phyloP scores from a whole-genome alignment of 1,140 invertebrate species.

The Formica exsecta region DNA sequence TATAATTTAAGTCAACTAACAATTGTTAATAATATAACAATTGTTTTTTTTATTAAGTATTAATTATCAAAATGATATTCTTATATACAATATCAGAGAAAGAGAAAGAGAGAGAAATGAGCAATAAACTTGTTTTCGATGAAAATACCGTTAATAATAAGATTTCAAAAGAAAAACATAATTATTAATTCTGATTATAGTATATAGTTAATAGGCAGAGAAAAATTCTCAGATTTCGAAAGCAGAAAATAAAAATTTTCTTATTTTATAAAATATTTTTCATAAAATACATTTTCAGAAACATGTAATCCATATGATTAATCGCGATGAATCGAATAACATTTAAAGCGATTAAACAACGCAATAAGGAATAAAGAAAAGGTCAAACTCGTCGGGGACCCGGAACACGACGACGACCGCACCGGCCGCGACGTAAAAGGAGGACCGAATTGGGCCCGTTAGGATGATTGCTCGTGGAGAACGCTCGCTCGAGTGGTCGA shows the following conservation, averaged over 20 bases:
- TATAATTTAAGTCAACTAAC: background rate
- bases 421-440: slow-evolving; percentile 51
- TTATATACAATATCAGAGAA: background rate
- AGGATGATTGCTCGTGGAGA: slow-evolving; percentile 56
- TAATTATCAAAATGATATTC: background rate
- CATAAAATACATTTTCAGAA: background rate
- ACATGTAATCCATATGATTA: background rate
- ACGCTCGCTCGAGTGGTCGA: slow-evolving; percentile 58
- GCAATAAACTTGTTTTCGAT: slow-evolving; percentile 3
- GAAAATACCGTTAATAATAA: background rate
- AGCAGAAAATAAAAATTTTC: background rate
- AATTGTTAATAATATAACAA: background rate
- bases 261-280: slow-evolving; percentile 8
- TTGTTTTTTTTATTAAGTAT: background rate
- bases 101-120: background rate
- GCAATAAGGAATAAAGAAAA: slow-evolving; percentile 43
- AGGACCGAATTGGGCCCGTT: slow-evolving; percentile 66
- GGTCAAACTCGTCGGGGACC: slow-evolving; percentile 42
- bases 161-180: background rate
- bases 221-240: background rate
- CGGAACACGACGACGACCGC: slow-evolving; percentile 4
- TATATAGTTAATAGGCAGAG: background rate
- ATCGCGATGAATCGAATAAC: slow-evolving; percentile 18
- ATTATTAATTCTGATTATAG: background rate
- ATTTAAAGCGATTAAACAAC: slow-evolving; percentile 33